Percentiles rank a stretch among this genome's conserved stretches.
These are phyloP conservation scores for Hemithea aestivaria DNA, from an alignment of 2,888 invertebrate species.

Conservation along the genomic window DNA sequence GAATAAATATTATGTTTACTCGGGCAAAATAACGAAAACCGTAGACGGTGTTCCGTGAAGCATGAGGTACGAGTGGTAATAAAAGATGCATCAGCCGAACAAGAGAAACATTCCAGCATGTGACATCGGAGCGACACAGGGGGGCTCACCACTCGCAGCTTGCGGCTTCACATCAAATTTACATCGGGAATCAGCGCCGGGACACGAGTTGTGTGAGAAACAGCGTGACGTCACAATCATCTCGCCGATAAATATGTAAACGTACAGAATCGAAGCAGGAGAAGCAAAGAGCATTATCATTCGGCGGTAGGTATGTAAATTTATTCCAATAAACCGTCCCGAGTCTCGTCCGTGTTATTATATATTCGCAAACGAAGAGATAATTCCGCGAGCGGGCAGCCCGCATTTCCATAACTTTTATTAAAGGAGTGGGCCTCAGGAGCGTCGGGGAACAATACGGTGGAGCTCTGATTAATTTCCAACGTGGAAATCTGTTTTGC, in stretches of 20 bases:
- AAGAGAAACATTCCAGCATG: conserved; percentile 32
- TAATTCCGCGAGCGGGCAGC: conserved; percentile 70
- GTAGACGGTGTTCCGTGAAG: no score
- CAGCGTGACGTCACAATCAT: conserved; percentile 49
- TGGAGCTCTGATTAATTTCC: conserved; percentile 67
- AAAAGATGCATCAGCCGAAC: conserved; percentile 34
- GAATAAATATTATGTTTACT: no score
- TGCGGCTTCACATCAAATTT: conserved; percentile 28
- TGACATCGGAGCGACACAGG: conserved; percentile 13
- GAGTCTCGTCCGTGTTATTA: conserved; percentile 68
- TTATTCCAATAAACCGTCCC: conserved; percentile 76
- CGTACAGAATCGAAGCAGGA: conserved; percentile 64
- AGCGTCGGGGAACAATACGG: conserved; percentile 67
- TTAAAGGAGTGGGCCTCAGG: conserved; percentile 67
- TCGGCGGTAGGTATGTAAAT: conserved; percentile 73
- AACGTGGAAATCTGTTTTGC: conserved; percentile 69
- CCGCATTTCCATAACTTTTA: conserved; percentile 76
- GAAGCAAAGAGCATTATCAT: conserved; percentile 60
- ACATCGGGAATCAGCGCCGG: conserved; percentile 29
- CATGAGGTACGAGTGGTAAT: conserved; percentile 18
- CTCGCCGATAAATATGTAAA: conserved; percentile 72
- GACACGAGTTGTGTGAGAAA: conserved; percentile 13
- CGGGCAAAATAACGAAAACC: no score
- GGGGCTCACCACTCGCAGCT: conserved; percentile 5
- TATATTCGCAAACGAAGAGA: conserved; percentile 78